A percentile compares a stretch with the other conserved stretches of the same genome.
Evolutionary conservation across 1,140 invertebrate species (phyloP).

Genomic region (Pseudomyrmex cubaensis): DNA sequence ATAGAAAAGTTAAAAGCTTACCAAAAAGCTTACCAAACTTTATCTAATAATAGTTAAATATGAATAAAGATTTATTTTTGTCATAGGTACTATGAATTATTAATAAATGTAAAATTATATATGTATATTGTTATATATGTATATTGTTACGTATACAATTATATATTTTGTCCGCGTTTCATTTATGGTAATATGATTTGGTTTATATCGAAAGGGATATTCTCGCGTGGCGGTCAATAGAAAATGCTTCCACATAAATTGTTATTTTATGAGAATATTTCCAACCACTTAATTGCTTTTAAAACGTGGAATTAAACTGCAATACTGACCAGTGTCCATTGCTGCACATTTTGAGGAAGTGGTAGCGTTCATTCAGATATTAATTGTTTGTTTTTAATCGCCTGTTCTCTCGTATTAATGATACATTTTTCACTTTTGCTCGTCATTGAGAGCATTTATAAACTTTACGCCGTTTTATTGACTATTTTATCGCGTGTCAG

Average conservation of each 20-base stretch:
- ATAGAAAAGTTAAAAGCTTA: too few species aligned
- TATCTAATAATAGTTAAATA: background rate
- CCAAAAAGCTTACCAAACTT: background rate
- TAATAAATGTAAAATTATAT: conserved; percentile 9
- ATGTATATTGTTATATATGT: too few species aligned
- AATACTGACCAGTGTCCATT: conserved; percentile 29
- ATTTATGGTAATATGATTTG: background rate
- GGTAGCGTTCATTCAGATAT: background rate
- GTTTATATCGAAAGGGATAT: background rate
- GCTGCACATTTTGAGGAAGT: conserved; percentile 9
- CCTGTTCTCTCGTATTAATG: background rate
- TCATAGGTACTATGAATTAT: background rate
- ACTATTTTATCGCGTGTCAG: background rate
- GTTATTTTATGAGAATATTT: conserved; percentile 21
- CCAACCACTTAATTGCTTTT: background rate
- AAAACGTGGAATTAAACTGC: conserved; percentile 12
- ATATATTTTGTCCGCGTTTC: too few species aligned
- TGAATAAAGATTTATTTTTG: background rate
- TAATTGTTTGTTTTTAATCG: conserved; percentile 3
- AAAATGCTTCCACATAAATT: background rate
- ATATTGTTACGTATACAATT: too few species aligned
- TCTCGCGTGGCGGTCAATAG: too few species aligned
- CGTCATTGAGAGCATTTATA: background rate
- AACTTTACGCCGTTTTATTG: conserved; percentile 16
- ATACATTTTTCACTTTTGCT: background rate